phyloP scores from a whole-genome alignment of 2,888 invertebrate genomes.

The Eledona agricola region DNA sequence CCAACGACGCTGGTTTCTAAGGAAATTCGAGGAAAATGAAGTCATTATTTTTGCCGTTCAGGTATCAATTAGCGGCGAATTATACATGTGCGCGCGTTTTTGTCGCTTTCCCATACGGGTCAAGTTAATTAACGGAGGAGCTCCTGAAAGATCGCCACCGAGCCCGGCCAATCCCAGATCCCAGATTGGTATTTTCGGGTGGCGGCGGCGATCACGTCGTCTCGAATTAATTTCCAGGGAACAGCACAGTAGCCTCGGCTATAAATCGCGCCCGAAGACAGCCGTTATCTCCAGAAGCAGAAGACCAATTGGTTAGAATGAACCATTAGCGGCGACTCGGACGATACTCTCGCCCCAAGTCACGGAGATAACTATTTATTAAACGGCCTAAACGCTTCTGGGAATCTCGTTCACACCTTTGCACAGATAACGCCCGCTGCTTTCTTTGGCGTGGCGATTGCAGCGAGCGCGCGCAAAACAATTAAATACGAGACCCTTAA shows the following conservation, averaged over 20 bases:
- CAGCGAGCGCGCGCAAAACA: slow-evolving; percentile 19
- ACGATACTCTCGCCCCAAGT: slow-evolving; percentile 34
- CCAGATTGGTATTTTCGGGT: slow-evolving; percentile 7
- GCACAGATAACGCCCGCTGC: slow-evolving; percentile 9
- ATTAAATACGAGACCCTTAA: slow-evolving; percentile 38
- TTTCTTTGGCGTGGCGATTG: too few species aligned
- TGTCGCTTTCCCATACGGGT: slow-evolving; percentile 16
- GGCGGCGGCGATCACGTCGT: slow-evolving; percentile 34
- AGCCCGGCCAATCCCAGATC: slow-evolving; percentile 4
- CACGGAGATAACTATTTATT: slow-evolving; percentile 43
- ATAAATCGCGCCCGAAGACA: slow-evolving; percentile 48
- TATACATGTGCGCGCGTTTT: slow-evolving; percentile 20
- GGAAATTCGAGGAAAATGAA: slow-evolving; percentile 38
- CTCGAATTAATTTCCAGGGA: slow-evolving; percentile 41
- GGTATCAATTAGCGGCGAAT: slow-evolving; percentile 30
- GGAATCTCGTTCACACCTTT: slow-evolving; percentile 48
- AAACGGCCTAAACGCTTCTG: slow-evolving; percentile 45
- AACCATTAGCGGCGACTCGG: slow-evolving; percentile 50
- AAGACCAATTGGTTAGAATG: slow-evolving; percentile 53
- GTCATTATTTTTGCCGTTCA: slow-evolving; percentile 33
- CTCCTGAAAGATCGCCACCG: slow-evolving; percentile 12
- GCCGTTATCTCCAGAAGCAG: slow-evolving; percentile 39
- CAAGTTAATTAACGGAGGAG: slow-evolving; percentile 26
- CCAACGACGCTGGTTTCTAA: slow-evolving; percentile 33
- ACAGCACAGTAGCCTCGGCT: slow-evolving; percentile 47